A percentile compares a stretch with the other conserved stretches of the same genome.
Evolutionary conservation across 2,888 invertebrate genomes (phyloP).

Genomic region (Latrodectus elegans): DNA sequence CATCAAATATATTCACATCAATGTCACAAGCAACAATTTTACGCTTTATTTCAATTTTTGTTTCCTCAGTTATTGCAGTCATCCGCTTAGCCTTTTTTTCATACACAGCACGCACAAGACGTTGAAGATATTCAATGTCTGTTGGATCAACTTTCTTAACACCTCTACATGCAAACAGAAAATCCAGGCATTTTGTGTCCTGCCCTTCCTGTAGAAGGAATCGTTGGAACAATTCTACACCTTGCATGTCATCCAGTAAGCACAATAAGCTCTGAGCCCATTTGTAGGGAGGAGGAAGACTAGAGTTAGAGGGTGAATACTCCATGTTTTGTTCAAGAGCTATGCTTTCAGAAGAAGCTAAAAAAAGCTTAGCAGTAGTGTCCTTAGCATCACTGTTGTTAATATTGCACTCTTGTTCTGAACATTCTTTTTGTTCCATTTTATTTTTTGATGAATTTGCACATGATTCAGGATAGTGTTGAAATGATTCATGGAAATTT

Average conservation of each 20-base stretch:
- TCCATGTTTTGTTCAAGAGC: background rate
- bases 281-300: conserved; percentile 84
- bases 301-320: conserved; percentile 18
- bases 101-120: conserved; percentile 44
- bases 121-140: conserved; percentile 21
- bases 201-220: conserved; percentile 75
- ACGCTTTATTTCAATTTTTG: conserved; percentile 52
- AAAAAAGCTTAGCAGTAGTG: no score
- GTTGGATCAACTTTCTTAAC: conserved; percentile 34
- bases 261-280: conserved; percentile 91
- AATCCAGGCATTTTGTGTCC: conserved; percentile 75
- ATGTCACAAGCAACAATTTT: conserved; percentile 75
- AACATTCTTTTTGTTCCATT: background rate
- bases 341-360: no score
- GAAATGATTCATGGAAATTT: conserved; percentile 34
- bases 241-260: conserved; percentile 90
- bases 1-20: conserved; percentile 88
- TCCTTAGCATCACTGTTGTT: no score
- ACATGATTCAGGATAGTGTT: background rate
- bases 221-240: conserved; percentile 87
- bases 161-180: conserved; percentile 92
- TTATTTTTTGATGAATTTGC: background rate
- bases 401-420: no score
- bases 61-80: conserved; percentile 30
- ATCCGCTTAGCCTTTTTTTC: conserved; percentile 56